Conservation (phyloP, 2,888 invertebrate species). For the Diarsia dahlii region DNA sequence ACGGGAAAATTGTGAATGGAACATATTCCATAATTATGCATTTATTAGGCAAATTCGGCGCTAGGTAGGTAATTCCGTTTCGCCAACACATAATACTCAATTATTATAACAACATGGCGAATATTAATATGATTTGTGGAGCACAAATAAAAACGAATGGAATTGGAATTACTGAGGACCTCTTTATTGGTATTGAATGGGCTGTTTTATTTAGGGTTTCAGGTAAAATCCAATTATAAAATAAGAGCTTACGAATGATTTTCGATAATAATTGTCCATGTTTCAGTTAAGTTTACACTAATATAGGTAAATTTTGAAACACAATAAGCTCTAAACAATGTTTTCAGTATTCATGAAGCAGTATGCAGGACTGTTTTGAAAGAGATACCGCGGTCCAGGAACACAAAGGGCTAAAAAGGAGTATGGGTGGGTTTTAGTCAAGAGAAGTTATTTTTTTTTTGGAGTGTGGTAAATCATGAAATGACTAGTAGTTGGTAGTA, state of each 20-base stretch:
- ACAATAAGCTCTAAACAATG: too few relatives aligned
- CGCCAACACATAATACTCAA: slow-evolving; percentile 47
- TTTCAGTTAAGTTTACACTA: background rate
- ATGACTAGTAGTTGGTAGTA: too few relatives aligned
- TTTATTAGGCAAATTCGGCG: slow-evolving; percentile 54
- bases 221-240: background rate
- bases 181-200: slow-evolving; percentile 35
- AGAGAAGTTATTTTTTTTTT: too few relatives aligned
- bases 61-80: slow-evolving; percentile 53
- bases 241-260: background rate
- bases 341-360: too few relatives aligned
- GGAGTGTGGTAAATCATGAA: too few relatives aligned
- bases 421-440: too few relatives aligned
- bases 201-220: slow-evolving; percentile 10
- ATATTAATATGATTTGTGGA: slow-evolving; percentile 52
- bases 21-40: slow-evolving; percentile 56
- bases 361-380: too few relatives aligned
- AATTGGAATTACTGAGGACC: slow-evolving; percentile 28
- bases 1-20: slow-evolving; percentile 40
- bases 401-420: too few relatives aligned
- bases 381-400: too few relatives aligned
- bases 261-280: background rate
- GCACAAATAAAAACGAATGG: slow-evolving; percentile 36
- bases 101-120: slow-evolving; percentile 53
- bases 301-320: too few relatives aligned